Conservation (phyloP, 2,888 invertebrate genomes). For the Cataglyphis albicans region DNA sequence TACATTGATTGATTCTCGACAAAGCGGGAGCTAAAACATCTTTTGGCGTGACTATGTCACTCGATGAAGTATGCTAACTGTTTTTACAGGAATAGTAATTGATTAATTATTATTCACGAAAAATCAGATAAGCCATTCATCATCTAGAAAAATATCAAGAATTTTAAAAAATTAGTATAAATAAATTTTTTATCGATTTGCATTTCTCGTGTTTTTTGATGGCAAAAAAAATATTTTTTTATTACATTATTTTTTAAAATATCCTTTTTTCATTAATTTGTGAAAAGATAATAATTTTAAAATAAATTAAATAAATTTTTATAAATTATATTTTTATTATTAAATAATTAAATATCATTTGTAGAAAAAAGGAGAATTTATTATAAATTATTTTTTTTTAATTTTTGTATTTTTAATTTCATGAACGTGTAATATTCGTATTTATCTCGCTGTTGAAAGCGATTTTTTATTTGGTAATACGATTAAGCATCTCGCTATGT, state of each 20-base stretch:
- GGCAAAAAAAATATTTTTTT: neutral
- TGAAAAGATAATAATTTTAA: slow-evolving; percentile 4
- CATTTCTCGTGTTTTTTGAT: neutral
- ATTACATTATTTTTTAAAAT: neutral
- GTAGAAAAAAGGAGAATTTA: neutral
- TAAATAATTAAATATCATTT: neutral
- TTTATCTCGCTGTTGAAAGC: neutral
- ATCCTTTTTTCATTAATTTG: neutral
- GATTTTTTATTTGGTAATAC: neutral
- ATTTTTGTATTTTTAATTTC: neutral
- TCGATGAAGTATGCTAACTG: neutral
- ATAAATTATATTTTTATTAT: neutral
- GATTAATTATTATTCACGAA: neutral
- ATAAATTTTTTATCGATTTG: slow-evolving; percentile 7
- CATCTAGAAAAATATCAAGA: neutral
- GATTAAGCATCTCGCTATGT: neutral
- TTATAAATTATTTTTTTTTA: neutral
- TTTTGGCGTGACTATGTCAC: neutral
- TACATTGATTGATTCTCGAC: neutral
- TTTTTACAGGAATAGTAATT: neutral
- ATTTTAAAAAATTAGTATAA: neutral
- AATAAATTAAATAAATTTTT: neutral
- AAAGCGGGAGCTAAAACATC: neutral
- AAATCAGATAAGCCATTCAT: neutral
- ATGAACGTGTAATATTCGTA: neutral